Evolutionary conservation across 2,797 vertebrate species (phyloP).

Genomic region (Rachycentron canadum): DNA sequence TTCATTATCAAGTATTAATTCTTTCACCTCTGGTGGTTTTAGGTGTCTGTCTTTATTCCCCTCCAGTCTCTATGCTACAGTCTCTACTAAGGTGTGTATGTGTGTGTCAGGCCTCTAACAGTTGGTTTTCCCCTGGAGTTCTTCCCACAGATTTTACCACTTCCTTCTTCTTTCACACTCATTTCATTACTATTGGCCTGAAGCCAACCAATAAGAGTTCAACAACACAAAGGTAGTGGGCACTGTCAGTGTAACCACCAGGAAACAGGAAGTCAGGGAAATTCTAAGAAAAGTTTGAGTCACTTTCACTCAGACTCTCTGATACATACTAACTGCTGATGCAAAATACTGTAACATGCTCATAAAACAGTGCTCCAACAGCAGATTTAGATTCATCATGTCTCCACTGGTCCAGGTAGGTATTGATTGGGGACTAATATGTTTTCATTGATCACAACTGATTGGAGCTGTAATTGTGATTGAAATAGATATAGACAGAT

Average conservation of each 20-base stretch:
- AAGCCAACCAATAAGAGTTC: conserved; percentile 77
- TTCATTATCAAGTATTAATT: not conserved
- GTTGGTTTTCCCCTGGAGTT: conserved; percentile 82
- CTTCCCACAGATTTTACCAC: conserved; percentile 79
- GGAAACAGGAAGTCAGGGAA: conserved; percentile 85
- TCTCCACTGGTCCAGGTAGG: conserved; percentile 42
- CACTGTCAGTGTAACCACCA: conserved; percentile 73
- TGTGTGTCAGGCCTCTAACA: conserved; percentile 42
- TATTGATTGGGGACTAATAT: conserved; percentile 12
- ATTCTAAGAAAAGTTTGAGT: conserved; percentile 71
- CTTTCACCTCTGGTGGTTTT: not conserved
- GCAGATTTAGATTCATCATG: conserved; percentile 11
- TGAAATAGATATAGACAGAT: not conserved
- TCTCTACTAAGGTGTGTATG: conserved; percentile 3
- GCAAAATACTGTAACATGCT: conserved; percentile 39
- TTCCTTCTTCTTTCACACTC: conserved; percentile 75
- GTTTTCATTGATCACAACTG: not conserved
- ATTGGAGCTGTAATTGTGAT: not conserved
- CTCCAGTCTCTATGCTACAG: not conserved
- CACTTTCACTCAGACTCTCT: conserved; percentile 74
- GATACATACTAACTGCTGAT: conserved; percentile 16
- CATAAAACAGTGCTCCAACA: conserved; percentile 19
- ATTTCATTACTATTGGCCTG: conserved; percentile 69
- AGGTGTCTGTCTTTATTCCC: not conserved
- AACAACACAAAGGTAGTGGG: conserved; percentile 71